Percentiles rank a stretch among this genome's conserved stretches.
Evolutionary conservation across 2,888 invertebrate species (phyloP).

Genomic region (Ellobium chinense): DNA sequence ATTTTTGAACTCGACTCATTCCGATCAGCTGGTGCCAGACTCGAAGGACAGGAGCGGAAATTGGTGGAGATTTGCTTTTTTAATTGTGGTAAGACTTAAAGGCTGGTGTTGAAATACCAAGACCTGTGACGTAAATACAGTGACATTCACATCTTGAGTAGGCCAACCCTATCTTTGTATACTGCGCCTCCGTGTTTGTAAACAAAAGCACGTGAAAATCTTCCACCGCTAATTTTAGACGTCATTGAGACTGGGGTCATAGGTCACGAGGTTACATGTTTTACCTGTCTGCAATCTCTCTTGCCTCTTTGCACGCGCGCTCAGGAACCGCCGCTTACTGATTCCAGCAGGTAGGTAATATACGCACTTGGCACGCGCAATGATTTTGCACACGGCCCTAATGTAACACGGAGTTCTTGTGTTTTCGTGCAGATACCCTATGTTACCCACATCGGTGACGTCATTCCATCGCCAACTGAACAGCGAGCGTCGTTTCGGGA

Average conservation of each 20-base stretch:
- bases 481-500: constrained; percentile 50
- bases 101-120: too few relatives aligned
- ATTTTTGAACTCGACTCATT: background rate
- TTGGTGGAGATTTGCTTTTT: background rate
- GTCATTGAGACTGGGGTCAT: background rate
- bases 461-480: constrained; percentile 50
- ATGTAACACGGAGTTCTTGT: background rate
- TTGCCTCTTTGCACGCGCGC: constrained; percentile 24
- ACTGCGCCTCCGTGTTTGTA: constrained; percentile 46
- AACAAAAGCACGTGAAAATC: constrained; percentile 54
- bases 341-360: constrained; percentile 2
- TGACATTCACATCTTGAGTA: too few relatives aligned
- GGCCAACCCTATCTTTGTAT: constrained; percentile 9
- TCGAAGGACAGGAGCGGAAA: background rate
- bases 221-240: constrained; percentile 25
- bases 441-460: constrained; percentile 48
- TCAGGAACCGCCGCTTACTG: background rate
- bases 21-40: background rate
- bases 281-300: background rate
- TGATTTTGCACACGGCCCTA: constrained; percentile 36
- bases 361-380: constrained; percentile 5
- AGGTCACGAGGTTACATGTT: background rate
- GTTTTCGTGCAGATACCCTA: constrained; percentile 12
- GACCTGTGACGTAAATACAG: too few relatives aligned
- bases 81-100: too few relatives aligned